Percentiles rank a stretch among this genome's conserved stretches.
These are phyloP conservation scores for Cyclina sinensis DNA, from an alignment of 1,140 invertebrate genomes.

Conservation along the genomic window DNA sequence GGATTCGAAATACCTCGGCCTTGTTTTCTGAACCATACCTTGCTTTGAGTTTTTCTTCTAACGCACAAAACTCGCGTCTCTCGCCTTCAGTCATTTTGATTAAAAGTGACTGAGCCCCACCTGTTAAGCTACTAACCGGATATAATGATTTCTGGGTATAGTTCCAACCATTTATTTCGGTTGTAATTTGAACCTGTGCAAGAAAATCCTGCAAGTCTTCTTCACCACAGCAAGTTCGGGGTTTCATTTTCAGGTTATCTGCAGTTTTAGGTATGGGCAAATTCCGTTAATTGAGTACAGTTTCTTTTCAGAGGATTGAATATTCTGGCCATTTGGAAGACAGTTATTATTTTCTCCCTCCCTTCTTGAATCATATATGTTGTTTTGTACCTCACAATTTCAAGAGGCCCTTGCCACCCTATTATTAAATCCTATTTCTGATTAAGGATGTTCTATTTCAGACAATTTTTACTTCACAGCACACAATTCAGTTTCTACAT, in stretches of 20 bases:
- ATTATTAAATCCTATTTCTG: not conserved
- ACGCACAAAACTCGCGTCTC: constrained; percentile 22
- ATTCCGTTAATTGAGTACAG: too few species aligned
- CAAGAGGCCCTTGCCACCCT: too few species aligned
- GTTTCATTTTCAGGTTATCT: constrained; percentile 37
- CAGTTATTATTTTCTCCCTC: too few species aligned
- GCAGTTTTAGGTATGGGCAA: too few species aligned
- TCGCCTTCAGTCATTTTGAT: not conserved
- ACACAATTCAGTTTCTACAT: not conserved
- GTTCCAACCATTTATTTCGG: constrained; percentile 55
- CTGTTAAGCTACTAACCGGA: not conserved
- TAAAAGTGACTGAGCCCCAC: not conserved
- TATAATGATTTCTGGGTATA: constrained; percentile 18
- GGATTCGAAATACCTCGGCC: constrained; percentile 44
- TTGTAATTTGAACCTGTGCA: constrained; percentile 40
- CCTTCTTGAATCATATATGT: too few species aligned
- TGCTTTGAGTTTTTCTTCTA: constrained; percentile 37
- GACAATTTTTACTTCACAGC: constrained; percentile 1
- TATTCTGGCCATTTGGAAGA: too few species aligned
- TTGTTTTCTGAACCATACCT: constrained; percentile 38
- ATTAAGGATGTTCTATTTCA: not conserved
- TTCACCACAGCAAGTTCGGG: constrained; percentile 38
- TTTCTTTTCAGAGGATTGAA: too few species aligned
- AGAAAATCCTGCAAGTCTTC: constrained; percentile 57
- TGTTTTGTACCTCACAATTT: too few species aligned